phyloP scores from a whole-genome alignment of 2,888 invertebrate species.

The Gastrophysa polygoni region DNA sequence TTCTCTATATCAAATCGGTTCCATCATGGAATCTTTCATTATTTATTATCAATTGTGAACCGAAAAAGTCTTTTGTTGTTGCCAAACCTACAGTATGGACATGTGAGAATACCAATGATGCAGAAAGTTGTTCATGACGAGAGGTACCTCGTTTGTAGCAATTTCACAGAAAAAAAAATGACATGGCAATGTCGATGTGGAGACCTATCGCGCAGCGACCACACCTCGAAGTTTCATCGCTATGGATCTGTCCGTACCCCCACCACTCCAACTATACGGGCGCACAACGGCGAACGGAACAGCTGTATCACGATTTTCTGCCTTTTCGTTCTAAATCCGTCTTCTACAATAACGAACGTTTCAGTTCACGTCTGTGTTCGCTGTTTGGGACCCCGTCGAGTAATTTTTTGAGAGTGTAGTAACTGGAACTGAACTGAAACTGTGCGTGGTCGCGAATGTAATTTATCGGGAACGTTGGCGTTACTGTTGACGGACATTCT shows the following conservation, averaged over 20 bases:
- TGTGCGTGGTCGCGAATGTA: not conserved
- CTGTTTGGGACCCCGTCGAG: too few species aligned
- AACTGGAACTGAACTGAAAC: not conserved
- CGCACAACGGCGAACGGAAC: conserved; percentile 22
- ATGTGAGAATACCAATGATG: too few species aligned
- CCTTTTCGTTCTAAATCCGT: not conserved
- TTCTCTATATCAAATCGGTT: too few species aligned
- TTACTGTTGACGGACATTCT: not conserved
- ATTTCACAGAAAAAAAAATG: not conserved
- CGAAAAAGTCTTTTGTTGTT: too few species aligned
- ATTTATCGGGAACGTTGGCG: not conserved
- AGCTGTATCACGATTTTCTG: conserved; percentile 19
- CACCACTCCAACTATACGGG: conserved; percentile 31
- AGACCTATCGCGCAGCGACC: conserved; percentile 8
- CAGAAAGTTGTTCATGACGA: too few species aligned
- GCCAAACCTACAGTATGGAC: too few species aligned
- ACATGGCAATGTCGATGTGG: not conserved
- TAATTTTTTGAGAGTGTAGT: not conserved
- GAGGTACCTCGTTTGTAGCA: not conserved
- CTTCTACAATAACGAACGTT: too few species aligned
- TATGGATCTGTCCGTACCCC: conserved; percentile 39
- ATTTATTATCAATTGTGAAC: too few species aligned
- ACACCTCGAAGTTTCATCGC: conserved; percentile 22
- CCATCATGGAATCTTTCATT: too few species aligned
- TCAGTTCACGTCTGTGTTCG: not conserved